Percentiles rank a stretch among this genome's conserved stretches.
Evolutionary conservation across 2,797 vertebrate species (phyloP).

Genomic region (Mus spretus): DNA sequence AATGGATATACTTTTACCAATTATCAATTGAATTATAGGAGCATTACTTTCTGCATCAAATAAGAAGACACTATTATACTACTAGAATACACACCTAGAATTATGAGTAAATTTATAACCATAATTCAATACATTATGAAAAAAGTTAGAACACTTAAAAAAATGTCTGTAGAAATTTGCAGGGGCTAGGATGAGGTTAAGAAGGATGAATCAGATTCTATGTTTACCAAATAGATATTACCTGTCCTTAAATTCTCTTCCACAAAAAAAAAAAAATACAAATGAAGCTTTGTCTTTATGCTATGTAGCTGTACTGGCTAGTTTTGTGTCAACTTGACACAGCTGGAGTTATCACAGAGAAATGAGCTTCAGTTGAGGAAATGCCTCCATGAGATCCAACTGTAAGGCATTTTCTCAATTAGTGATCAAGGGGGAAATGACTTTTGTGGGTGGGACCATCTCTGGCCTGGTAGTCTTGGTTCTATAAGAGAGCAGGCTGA

Average conservation of each 20-base stretch:
- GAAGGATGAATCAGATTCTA: neutral
- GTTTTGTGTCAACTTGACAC: too few species aligned
- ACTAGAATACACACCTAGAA: neutral
- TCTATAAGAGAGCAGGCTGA: too few species aligned
- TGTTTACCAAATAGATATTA: neutral
- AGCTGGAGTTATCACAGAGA: too few species aligned
- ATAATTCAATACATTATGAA: neutral
- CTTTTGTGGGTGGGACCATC: too few species aligned
- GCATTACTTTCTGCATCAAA: neutral
- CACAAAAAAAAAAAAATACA: neutral
- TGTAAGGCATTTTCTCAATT: too few species aligned
- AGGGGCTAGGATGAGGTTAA: neutral
- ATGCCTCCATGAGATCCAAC: too few species aligned
- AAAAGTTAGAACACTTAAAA: neutral
- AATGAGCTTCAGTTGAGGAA: too few species aligned
- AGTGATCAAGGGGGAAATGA: too few species aligned
- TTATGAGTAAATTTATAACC: neutral
- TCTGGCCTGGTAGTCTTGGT: too few species aligned
- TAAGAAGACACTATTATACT: neutral
- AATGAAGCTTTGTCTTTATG: neutral
- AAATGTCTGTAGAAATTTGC: neutral
- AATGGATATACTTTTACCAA: neutral
- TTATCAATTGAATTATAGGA: conserved; percentile 21
- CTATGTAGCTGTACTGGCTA: neutral
- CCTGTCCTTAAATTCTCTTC: neutral